Base-by-base conservation (phyloP, 2,113 vertebrate genomes). In the Scortum barcoo region DNA sequence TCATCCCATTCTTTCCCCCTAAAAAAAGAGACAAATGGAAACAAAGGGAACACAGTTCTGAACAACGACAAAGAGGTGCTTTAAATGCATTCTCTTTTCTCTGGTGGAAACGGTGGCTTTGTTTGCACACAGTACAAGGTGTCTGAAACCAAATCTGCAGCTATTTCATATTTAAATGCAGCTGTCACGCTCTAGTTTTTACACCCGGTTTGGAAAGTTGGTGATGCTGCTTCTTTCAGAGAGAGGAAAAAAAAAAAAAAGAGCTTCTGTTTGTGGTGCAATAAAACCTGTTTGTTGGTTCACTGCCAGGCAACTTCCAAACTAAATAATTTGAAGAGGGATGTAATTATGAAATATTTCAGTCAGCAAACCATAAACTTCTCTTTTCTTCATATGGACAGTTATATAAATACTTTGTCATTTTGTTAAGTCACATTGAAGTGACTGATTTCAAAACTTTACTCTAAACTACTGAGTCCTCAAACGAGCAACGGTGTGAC, bases 1-100 rank as follows among this genome's bases (percentile, higher is more conserved):
- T 99, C 97, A 97, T 98, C 96, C 98, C 96, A 97, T 97, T 98
- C 97, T 96, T 96, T 97, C 91, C 96, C 96, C 42, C 70, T 78
- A 93, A 93, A 94, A 86, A 88, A 79, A 92, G 91, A 95, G 95
- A 93, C 90, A 94, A 94, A 86, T 8, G 75, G 86, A 91, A 95
- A 95, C 93, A 95, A 95, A 95, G 88, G 93, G 84, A 94, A 94
- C 89, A 89, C 88, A 81, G 91, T 93, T 86, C 89, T 85, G 93
- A 95, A 94, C 92, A 92, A 93, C 85, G 91, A 95, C 95, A 95
- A 95, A 95, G 94, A 86, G 86, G 72, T 46, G 91, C 80, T 95
- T 93, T 93, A 93, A 95, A 94, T 92, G 91, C 87, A 48, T 91
- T 88, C 77, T 75, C 85, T 85, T 92, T 93, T 93, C 91, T 93